Evolutionary conservation across 2,888 invertebrate species (phyloP).

Genomic region (Bursaphelenchus okinawaensis): DNA sequence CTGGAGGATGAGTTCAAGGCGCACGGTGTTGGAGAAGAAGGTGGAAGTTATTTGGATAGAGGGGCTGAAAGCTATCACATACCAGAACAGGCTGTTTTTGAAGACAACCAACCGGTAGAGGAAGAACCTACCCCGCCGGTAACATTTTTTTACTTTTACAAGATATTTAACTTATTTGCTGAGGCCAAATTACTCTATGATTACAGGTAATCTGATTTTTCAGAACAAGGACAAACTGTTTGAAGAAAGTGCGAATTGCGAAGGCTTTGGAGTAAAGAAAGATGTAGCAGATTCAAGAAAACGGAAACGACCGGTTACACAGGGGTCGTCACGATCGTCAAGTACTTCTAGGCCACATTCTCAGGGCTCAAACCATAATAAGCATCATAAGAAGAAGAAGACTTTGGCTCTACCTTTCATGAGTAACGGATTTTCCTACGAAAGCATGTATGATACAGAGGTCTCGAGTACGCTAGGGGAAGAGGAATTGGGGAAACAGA

Average conservation of each 20-base stretch:
- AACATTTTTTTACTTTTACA: too few relatives aligned
- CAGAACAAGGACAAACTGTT: not conserved
- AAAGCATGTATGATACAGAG: conserved; percentile 12
- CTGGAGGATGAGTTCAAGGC: conserved; percentile 21
- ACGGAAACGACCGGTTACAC: not conserved
- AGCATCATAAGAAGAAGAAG: not conserved
- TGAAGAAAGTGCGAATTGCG: not conserved
- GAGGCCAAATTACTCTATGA: too few relatives aligned
- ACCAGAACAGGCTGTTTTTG: not conserved
- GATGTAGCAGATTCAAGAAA: not conserved
- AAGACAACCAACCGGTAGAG: too few relatives aligned
- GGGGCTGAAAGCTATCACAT: conserved; percentile 6
- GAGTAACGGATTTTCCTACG: conserved; percentile 11
- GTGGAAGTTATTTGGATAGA: conserved; percentile 10
- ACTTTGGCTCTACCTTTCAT: not conserved
- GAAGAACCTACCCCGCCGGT: too few relatives aligned
- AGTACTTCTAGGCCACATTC: conserved; percentile 6
- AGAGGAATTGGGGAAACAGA: conserved; percentile 21
- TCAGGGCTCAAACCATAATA: conserved; percentile 5
- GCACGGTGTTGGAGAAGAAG: not conserved
- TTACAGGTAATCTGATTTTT: too few relatives aligned
- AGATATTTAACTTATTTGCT: too few relatives aligned
- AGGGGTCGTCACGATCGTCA: not conserved
- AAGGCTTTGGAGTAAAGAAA: not conserved
- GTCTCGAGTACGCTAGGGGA: conserved; percentile 11